Percentiles rank a stretch among this genome's conserved stretches.
phyloP scores from a whole-genome alignment of 2,888 invertebrate genomes.

The Priocnemis perturbator region DNA sequence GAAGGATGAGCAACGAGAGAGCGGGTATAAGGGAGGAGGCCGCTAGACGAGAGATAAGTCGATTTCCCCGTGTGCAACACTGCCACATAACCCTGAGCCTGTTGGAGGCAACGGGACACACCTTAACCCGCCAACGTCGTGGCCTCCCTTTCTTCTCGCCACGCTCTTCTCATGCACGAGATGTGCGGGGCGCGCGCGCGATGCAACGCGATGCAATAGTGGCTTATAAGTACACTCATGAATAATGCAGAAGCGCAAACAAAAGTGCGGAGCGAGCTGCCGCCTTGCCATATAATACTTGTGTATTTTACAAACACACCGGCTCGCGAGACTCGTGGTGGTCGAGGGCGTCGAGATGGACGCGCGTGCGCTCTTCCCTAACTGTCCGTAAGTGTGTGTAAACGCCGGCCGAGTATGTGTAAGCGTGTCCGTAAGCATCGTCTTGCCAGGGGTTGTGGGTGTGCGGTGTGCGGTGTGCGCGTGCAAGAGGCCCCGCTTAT shows the following conservation, averaged over 20 bases:
- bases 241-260: conserved; percentile 69
- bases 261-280: conserved; percentile 61
- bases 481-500: background rate
- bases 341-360: conserved; percentile 13
- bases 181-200: conserved; percentile 17
- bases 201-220: conserved; percentile 60
- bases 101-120: background rate
- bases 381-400: no score
- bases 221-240: conserved; percentile 70
- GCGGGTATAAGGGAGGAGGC: background rate
- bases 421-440: background rate
- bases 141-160: conserved; percentile 10
- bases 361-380: conserved; percentile 13
- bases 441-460: background rate
- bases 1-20: no score
- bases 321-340: conserved; percentile 9
- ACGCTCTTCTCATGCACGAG: background rate
- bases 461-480: no score
- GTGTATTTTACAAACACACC: conserved; percentile 64
- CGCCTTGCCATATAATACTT: conserved; percentile 58
- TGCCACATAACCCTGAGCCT: conserved; percentile 9
- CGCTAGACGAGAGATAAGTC: no score
- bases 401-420: no score
- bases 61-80: conserved; percentile 42
- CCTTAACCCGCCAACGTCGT: no score